Percentiles rank a stretch among this genome's conserved stretches.
Conservation (phyloP, 2,888 invertebrate species). For the Meghimatium bilineatum region DNA sequence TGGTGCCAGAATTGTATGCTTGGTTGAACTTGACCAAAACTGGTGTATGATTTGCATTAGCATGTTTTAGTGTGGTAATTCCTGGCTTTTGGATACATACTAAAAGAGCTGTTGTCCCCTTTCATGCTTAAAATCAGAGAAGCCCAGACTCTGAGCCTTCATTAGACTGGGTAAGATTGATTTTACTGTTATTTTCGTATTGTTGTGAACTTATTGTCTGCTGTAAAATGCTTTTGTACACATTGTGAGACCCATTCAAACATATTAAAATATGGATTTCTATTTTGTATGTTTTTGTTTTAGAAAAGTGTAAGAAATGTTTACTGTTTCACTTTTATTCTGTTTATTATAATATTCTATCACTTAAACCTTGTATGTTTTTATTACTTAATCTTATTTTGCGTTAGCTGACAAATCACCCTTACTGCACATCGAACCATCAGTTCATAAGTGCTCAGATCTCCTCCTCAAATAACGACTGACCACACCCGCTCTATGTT, state of each 20-base stretch:
- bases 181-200: background rate
- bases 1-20: no score
- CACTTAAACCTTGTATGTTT: background rate
- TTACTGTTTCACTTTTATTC: background rate
- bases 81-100: background rate
- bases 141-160: conserved; percentile 29
- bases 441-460: no score
- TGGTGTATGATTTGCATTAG: no score
- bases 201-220: background rate
- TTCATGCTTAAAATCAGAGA: conserved; percentile 15
- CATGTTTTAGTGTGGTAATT: background rate
- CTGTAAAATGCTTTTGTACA: background rate
- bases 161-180: conserved; percentile 37
- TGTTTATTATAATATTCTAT: background rate
- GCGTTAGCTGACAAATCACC: no score
- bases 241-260: no score
- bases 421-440: no score
- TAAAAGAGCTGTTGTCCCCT: background rate
- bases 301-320: background rate
- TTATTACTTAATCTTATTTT: no score
- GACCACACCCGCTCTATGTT: no score
- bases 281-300: no score
- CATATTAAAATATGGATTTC: no score
- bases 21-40: no score
- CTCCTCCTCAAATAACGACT: no score